phyloP scores from a whole-genome alignment of 2,797 vertebrate species.

The Amphiprion clarkii region DNA sequence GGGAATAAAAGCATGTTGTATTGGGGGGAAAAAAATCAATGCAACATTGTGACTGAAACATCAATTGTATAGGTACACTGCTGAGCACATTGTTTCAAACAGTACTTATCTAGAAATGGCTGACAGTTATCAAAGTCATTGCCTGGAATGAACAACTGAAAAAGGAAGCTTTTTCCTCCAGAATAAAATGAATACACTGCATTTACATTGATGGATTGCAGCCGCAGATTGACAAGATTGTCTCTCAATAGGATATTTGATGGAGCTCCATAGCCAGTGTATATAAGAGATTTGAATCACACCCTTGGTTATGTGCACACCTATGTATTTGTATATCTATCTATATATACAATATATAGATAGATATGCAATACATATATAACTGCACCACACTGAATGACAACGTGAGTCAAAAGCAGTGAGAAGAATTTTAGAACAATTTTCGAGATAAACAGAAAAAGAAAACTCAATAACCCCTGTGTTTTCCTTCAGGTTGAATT shows the following conservation, averaged over 20 bases:
- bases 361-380: background rate
- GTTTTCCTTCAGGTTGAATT: conserved; percentile 37
- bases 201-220: conserved; percentile 71
- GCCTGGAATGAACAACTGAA: conserved; percentile 55
- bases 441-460: conserved; percentile 41
- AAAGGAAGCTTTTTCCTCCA: conserved; percentile 24
- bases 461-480: conserved; percentile 37
- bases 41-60: background rate
- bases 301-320: conserved; percentile 5
- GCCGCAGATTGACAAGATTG: conserved; percentile 67
- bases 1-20: background rate
- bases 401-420: conserved; percentile 23
- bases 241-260: conserved; percentile 68
- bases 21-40: background rate
- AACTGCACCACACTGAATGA: conserved; percentile 15
- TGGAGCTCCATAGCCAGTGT: conserved; percentile 35
- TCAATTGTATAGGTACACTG: conserved; percentile 37
- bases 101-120: conserved; percentile 42
- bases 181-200: conserved; percentile 40
- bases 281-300: conserved; percentile 41
- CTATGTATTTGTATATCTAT: too few species aligned
- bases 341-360: too few species aligned
- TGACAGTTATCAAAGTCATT: conserved; percentile 59
- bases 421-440: conserved; percentile 36
- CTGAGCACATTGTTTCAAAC: conserved; percentile 45